Evolutionary conservation across 2,888 invertebrate genomes (phyloP), one percentile per base, ranked within the genome.

Genomic region (Machimus rusticus): DNA sequence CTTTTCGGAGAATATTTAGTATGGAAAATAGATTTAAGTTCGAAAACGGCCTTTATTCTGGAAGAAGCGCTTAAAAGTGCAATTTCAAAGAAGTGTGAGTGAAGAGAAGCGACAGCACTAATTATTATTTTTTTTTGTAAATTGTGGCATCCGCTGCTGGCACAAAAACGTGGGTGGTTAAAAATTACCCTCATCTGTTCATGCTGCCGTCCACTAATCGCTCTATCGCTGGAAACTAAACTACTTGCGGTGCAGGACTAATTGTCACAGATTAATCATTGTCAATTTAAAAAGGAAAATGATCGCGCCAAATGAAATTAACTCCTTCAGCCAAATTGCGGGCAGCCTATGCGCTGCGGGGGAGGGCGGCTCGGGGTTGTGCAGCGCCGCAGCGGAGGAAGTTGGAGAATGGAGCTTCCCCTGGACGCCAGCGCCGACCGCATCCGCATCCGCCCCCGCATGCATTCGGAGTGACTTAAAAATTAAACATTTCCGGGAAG

Each of bases 231-330:
- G 12, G 28, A 28, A 66, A 23, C 66, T 78, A 28, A 66, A 23
- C 66, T 78, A 78, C 78, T 78, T 78, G 78, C 23, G 43, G 78
- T 8, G 37, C 78, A 19, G 43, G 16, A 78, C 19, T 43, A 78
- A 78, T 78, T n/a, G 23, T 23, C 43, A 9, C 34, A 39, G 78
- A 78, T 78, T 78, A 37, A 78, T 78, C 78, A 78, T 43, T 78
- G 78, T 19, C 43, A 78, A 78, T 78, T 78, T 78, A 37, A 78
- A 78, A 78, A 14, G 5, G n/a, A 37, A 78, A 39, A 78, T 78
- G 16, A 78, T 78, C 39, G 78, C 43, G 43, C 39, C 43, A 78
- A 78, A 78, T 39, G 78, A 78, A 78, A 78, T 78, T 77, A 78
- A 78, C 78, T 43, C 43, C 43, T 78, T 19, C 43, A 39, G 55